Base-by-base conservation (phyloP, 64 coral and sea anemone genomes). In the Stichodactyla helianthus region DNA sequence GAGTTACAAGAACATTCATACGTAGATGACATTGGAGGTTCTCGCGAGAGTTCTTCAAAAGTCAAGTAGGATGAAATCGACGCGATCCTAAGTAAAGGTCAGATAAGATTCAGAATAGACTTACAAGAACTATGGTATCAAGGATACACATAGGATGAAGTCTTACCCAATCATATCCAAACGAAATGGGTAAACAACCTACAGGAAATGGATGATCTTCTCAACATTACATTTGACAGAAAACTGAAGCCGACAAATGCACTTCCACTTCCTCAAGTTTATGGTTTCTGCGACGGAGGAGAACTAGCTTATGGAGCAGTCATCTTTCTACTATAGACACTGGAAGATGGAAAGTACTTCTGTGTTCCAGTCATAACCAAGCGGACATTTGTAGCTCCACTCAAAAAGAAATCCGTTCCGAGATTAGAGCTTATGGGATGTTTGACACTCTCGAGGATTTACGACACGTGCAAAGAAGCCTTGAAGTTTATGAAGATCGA, bases 261-360 rank as follows among this genome's bases (percentile, higher is more conserved):
- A 77, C 67, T 86, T 20, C 83, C 76, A 8, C 18, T 51, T 22
- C 87, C 92, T 25, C 83, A 87, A n/a, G n/a, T n/a, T n/a, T n/a
- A n/a, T n/a, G n/a, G n/a, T 51, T 93, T 93, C 88, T 62, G 57
- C 2, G 87, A 93, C 58, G 92, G 87, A 93, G 87, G 92, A 76
- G 87, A 89, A 59, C 55, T 86, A 51, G 87, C 76, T 1, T 93
- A 89, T 62, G 83, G 83, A 0, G 83, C 87, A 76, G n/a, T n/a
- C n/a, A n/a, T n/a, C n/a, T n/a, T n/a, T n/a, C n/a, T n/a, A n/a
- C n/a, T n/a, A n/a, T n/a, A n/a, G n/a, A n/a, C n/a, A n/a, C n/a
- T n/a, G n/a, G n/a, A n/a, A n/a, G n/a, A n/a, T n/a, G n/a, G n/a
- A n/a, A n/a, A n/a, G n/a, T n/a, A n/a, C n/a, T n/a, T n/a, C n/a